Evolutionary conservation across 2,113 vertebrate genomes (phyloP), one percentile per base, ranked within the genome.

Genomic region (Toxotes chatareus): DNA sequence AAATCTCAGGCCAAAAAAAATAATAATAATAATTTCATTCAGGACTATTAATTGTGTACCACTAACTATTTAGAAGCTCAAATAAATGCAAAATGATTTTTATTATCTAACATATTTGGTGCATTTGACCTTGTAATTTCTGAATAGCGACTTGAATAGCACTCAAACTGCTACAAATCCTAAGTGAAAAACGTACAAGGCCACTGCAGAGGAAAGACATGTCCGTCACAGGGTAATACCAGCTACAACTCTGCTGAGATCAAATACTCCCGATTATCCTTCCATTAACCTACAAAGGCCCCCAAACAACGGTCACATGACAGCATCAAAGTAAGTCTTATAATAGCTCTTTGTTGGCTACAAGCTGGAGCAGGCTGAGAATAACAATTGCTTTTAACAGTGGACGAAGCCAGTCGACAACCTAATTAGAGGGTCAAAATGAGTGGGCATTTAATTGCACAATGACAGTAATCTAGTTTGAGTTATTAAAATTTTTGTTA

Each of bases 211-310:
- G 13, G 51, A 4, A 60, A 81, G 34, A 84, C 46, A 72, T 4
- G 42, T 72, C 77, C 73, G 66, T 73, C 70, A 60, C 27, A 14
- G 57, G 60, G 69, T 83, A 85, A 90, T 73, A 79, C 68, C 59
- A 72, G 62, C 84, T 80, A 57, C 61, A 51, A 63, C 66, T 79
- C 85, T 16, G 38, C 84, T 11, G 55, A 90, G 88, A 91, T 91
- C 82, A 92, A 91, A 91, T 79, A 79, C 67, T 73, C 36, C 21
- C 8, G 88, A 93, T 94, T 93, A 93, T 91, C 88, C 89, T 57
- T 73, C 85, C 86, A 92, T 94, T 94, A 91, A 90, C 89, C 91
- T 90, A 85, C 88, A 90, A 87, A 87, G 85, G 79, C 77, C 74
- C 77, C 89, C 70, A 79, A 87, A 89, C 84, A 89, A 86, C 63